Conservation (phyloP, 2,888 invertebrate genomes). For the Aphidius colemani region DNA sequence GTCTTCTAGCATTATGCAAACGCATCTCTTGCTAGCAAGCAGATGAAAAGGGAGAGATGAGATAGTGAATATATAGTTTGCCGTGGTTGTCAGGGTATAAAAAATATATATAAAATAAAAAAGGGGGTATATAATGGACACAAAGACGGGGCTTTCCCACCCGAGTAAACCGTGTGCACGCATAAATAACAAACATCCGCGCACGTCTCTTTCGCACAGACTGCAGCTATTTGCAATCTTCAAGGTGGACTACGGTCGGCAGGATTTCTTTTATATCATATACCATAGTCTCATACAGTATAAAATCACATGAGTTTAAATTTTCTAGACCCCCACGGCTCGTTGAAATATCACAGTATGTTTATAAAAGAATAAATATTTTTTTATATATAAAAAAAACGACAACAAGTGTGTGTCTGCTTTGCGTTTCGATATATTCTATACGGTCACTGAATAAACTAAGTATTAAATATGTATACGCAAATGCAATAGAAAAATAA, state of each 20-base stretch:
- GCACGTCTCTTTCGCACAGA: slow-evolving; percentile 13
- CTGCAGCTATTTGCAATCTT: slow-evolving; percentile 20
- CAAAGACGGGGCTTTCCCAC: slow-evolving; percentile 17
- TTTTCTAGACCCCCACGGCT: slow-evolving; percentile 41
- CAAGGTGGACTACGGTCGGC: slow-evolving; percentile 6
- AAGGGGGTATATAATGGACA: slow-evolving; percentile 11
- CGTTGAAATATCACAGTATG: slow-evolving; percentile 48
- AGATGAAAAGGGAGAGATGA: too few species aligned
- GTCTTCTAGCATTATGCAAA: too few species aligned
- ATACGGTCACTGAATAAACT: neutral
- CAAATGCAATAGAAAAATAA: too few species aligned
- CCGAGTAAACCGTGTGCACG: slow-evolving; percentile 16
- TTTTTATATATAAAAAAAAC: too few species aligned
- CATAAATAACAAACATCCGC: slow-evolving; percentile 23
- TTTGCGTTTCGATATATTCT: slow-evolving; percentile 6
- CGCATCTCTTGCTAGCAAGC: too few species aligned
- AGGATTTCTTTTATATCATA: neutral
- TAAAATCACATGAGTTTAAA: neutral
- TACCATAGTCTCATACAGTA: too few species aligned
- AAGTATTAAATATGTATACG: neutral
- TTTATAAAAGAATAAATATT: slow-evolving; percentile 26
- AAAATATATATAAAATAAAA: neutral
- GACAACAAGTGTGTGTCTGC: slow-evolving; percentile 2
- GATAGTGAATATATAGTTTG: too few species aligned
- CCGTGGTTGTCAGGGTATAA: too few species aligned